Base-by-base conservation (phyloP, 1,140 invertebrate species). In the Acromyrmex echinatior region DNA sequence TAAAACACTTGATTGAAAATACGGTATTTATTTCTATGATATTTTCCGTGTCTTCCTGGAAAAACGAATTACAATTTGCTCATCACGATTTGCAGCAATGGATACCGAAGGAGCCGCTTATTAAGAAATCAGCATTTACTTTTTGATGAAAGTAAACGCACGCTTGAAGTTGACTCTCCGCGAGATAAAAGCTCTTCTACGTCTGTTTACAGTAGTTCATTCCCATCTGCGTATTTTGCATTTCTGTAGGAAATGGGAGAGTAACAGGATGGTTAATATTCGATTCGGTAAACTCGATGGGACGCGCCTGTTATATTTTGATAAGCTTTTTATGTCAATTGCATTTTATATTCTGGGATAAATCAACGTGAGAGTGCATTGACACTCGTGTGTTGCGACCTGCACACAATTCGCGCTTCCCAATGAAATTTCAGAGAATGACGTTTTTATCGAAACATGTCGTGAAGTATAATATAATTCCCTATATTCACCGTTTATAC, bases 181-280 rank as follows among this genome's bases (percentile, higher is more conserved):
- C 49, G 14, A 10, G 31, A 49, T 56, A 70, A 70, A 80, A 70
- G 49, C 31, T 49, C 78, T 68, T 53, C 68, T 70, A 70, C 49
- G 62, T 70, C 49, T 81, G 16, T 70, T 81, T 81, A 56, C 78
- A 39, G 65, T 53, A n/a, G 25, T 25, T 81, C 31, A 71, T 18
- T 70, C 45, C 28, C 63, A 56, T 39, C 49, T 70, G 66, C 63
- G 63, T 56, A 70, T 81, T 71, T 81, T 71, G 78, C 65, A 81
- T 81, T 81, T 71, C 78, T 71, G 65, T 56, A 71, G 65, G 35
- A 81, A 81, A 71, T 81, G 78, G 21, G 45, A 70, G 51, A 70
- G n/a, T 71, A 81, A 81, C 65, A 56, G 5, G 45, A 39, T 21
- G 49, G 21, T 39, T 71, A 71, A 70, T 81, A 71, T 45, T 39